Evolutionary conservation across 2,113 vertebrate genomes (phyloP), one percentile per base, ranked within the genome.

Genomic region (Lathamus discolor): DNA sequence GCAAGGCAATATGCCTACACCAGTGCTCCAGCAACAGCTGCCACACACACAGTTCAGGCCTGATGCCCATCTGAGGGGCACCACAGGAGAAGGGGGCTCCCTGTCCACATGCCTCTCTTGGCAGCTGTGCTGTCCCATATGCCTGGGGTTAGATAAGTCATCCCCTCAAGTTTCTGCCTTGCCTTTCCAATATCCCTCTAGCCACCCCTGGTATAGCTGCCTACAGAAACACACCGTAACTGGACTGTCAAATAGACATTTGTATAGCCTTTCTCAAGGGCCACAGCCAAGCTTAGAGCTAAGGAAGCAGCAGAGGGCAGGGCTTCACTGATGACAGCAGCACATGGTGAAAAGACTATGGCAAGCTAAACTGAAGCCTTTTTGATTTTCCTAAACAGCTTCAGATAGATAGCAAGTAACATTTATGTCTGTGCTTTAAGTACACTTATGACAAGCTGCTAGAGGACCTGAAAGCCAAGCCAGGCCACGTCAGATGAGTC

Each of bases 351-450:
- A 43, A 66, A 33, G 19, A 28, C 14, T 12, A 14, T 10, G 3
- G 4, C n/a, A 54, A 25, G 11, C 44, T 87, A 2, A 55, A 69
- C 14, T 28, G 7, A 44, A 72, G 4, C 1, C 0, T 6, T 11
- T 24, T 9, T 35, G 57, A 23, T 59, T 78, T 49, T 41, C 13
- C 46, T 43, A 1, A 37, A 13, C 9, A 7, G 6, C n/a, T 72
- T 44, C 48, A 31, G 35, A 64, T 1, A 54, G 17, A 5, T 54
- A 64, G 35, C 44, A 80, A 81, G 31, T 0, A 78, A 8, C 29
- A 17, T 39, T 69, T 73, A 15, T 3, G 6, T 46, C 44, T 70
- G 14, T 59, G 44, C 31, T 28, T 61, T 17, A 57, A 44, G 22
- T 57, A 33, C 28, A 8, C 25, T 62, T 37, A 7, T 49, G 64